phyloP scores from a whole-genome alignment of 1,140 invertebrate species.

The Hermetia illucens region DNA sequence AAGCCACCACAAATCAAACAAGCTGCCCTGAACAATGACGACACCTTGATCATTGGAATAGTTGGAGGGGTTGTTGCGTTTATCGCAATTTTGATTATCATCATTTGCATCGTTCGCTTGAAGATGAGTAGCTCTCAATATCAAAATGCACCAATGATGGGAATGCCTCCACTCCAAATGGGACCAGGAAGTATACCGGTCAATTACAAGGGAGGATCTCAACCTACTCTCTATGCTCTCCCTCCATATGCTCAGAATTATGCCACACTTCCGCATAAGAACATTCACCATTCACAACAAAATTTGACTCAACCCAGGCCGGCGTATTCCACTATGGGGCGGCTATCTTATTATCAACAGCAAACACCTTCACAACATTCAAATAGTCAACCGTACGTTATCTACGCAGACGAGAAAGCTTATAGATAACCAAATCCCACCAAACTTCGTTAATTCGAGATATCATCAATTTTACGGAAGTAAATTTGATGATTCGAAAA shows the following conservation, averaged over 20 bases:
- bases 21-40: constrained; percentile 61
- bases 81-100: constrained; percentile 72
- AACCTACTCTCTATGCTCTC: constrained; percentile 31
- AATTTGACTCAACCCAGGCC: constrained; percentile 39
- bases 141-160: constrained; percentile 45
- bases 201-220: constrained; percentile 35
- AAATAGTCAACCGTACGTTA: constrained; percentile 26
- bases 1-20: constrained; percentile 40
- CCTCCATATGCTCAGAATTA: constrained; percentile 37
- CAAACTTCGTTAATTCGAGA: not conserved
- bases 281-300: constrained; percentile 30
- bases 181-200: constrained; percentile 34
- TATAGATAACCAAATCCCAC: constrained; percentile 20
- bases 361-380: constrained; percentile 22
- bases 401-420: constrained; percentile 29
- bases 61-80: constrained; percentile 82
- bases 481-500: constrained; percentile 1
- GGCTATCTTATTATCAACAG: constrained; percentile 27
- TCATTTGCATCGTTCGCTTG: constrained; percentile 71
- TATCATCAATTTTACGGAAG: not conserved
- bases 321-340: constrained; percentile 31
- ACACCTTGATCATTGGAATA: constrained; percentile 82
- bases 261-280: constrained; percentile 46
- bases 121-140: constrained; percentile 51
- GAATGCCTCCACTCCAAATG: constrained; percentile 34